phyloP scores from a whole-genome alignment of 2,888 invertebrate species.

The Octodonta nipae region DNA sequence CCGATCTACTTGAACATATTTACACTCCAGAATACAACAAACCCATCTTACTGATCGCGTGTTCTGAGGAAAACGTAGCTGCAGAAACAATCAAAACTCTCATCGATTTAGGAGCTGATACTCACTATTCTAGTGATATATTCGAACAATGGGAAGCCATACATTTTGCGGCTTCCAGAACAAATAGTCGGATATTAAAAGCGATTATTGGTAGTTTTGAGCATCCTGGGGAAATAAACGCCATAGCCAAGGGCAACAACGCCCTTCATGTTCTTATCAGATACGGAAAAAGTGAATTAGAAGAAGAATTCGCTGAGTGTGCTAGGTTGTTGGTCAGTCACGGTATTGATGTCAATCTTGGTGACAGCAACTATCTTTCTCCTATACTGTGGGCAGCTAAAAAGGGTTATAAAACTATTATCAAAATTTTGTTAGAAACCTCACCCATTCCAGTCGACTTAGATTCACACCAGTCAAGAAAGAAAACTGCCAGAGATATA shows the following conservation, averaged over 20 bases:
- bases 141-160: slow-evolving; percentile 47
- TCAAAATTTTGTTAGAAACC: slow-evolving; percentile 41
- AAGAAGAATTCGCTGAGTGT: slow-evolving; percentile 24
- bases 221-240: slow-evolving; percentile 19
- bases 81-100: slow-evolving; percentile 44
- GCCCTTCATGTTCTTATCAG: slow-evolving; percentile 27
- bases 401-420: slow-evolving; percentile 41
- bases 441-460: slow-evolving; percentile 41
- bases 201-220: slow-evolving; percentile 35
- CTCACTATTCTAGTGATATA: slow-evolving; percentile 38
- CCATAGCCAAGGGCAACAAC: slow-evolving; percentile 24
- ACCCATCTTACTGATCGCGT: slow-evolving; percentile 35
- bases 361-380: slow-evolving; percentile 20
- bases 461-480: slow-evolving; percentile 39
- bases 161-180: slow-evolving; percentile 49
- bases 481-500: slow-evolving; percentile 42
- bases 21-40: slow-evolving; percentile 44
- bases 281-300: slow-evolving; percentile 30
- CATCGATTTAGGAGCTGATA: slow-evolving; percentile 46
- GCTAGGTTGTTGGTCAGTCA: slow-evolving; percentile 20
- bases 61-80: slow-evolving; percentile 43
- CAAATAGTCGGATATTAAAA: slow-evolving; percentile 34
- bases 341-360: slow-evolving; percentile 23
- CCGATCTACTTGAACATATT: slow-evolving; percentile 41
- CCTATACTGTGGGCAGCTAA: slow-evolving; percentile 48